Evolutionary conservation across 2,797 vertebrate genomes (phyloP).

Genomic region (Merluccius polli): DNA sequence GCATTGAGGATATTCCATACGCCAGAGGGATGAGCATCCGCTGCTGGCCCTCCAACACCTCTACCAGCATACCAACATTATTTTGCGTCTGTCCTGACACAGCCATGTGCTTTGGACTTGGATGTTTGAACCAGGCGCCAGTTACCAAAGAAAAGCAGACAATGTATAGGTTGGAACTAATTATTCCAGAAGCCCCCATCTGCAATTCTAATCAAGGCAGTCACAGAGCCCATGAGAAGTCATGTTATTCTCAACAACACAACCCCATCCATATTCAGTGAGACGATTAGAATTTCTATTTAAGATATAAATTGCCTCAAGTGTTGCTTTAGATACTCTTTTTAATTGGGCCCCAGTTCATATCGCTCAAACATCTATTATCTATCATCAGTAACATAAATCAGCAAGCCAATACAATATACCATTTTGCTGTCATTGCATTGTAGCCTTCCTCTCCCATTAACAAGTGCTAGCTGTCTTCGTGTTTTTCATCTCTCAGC

Average conservation of each 20-base stretch:
- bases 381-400: neutral
- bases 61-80: neutral
- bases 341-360: neutral
- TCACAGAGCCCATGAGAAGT: neutral
- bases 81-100: neutral
- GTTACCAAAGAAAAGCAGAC: neutral
- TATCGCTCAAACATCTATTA: neutral
- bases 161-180: neutral
- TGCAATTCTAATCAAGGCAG: neutral
- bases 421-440: neutral
- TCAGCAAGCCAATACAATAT: neutral
- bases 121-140: neutral
- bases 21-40: no score
- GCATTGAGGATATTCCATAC: no score
- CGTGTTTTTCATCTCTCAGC: conserved; percentile 51
- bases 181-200: neutral
- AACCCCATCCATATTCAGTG: neutral
- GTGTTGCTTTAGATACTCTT: neutral
- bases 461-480: conserved; percentile 64
- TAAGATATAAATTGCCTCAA: neutral
- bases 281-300: neutral
- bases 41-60: no score
- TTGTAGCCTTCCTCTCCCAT: conserved; percentile 40
- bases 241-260: neutral
- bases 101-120: neutral